phyloP scores from a whole-genome alignment of 2,888 invertebrate species.

The Hofmannophila pseudospretella region DNA sequence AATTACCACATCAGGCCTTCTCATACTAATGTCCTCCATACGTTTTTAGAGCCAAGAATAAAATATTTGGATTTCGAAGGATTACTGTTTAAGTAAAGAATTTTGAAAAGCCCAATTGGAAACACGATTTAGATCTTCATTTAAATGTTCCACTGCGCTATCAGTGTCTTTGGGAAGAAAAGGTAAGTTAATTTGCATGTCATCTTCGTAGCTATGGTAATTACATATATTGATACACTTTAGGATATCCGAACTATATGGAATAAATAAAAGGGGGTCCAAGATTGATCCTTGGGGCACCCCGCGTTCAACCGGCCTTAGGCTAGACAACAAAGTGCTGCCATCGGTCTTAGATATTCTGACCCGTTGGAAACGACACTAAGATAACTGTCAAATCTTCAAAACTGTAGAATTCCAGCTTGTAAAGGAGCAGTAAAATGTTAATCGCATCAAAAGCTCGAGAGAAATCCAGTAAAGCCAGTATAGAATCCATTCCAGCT shows the following conservation, averaged over 20 bases:
- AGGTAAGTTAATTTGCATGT: background rate
- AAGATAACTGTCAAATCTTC: background rate
- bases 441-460: background rate
- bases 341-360: no score
- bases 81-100: no score
- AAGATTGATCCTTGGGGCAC: constrained; percentile 15
- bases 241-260: constrained; percentile 8
- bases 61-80: background rate
- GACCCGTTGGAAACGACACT: background rate
- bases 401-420: background rate
- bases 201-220: background rate
- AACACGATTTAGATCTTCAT: no score
- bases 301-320: background rate
- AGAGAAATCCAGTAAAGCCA: no score
- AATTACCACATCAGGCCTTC: no score
- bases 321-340: background rate
- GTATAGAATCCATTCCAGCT: constrained; percentile 21
- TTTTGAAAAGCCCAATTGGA: no score
- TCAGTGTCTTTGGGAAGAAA: no score
- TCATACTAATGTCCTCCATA: no score
- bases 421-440: background rate
- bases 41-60: background rate
- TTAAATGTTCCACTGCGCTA: no score
- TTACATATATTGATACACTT: background rate
- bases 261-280: constrained; percentile 10